Base-by-base conservation (phyloP, 2,113 vertebrate species). In the Steatornis caripensis region DNA sequence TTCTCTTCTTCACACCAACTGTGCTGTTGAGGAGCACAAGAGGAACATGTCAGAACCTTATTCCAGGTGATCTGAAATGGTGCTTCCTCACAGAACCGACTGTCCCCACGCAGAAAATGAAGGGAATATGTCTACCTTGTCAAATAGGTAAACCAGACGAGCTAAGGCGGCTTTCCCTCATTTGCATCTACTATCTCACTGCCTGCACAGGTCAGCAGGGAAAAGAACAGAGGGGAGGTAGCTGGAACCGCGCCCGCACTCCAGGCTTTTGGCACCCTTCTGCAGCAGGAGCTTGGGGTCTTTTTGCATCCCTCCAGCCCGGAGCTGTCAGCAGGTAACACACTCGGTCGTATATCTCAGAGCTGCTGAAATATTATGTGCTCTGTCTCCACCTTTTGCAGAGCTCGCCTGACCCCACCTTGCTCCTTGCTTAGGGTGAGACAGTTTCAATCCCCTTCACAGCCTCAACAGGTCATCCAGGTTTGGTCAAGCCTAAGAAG, bases 311-410 rank as follows among this genome's bases (percentile, higher is more conserved):
- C 3, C 15, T 51, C 17, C 41, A 12, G 41, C 41, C 69, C 2
- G 2, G 61, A 91, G 83, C 81, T 95, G 90, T 92, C 94, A 96
- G 74, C 84, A 88, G 92, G 81, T 89, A 92, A 87, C 77, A 57
- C 22, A 5, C 29, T 61, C 43, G 49, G 55, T 23, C 1, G 0
- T 46, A 10, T 27, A 82, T 65, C 84, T 82, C n/a, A 43, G 57
- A 84, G 74, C 77, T 89, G 95, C 89, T 86, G 93, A 93, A 95
- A 93, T 26, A 7, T 49, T 66, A 37, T 39, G 86, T 94, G 80
- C 93, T 89, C 93, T 60, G 34, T 14, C 53, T 78, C 61, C 69
- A 79, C 91, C 81, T 95, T 89, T 87, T 55, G 74, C 81, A 72
- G 87, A 89, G 24, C 53, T 79, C 0, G 0, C 24, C 89, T 96